Evolutionary conservation across 2,113 vertebrate genomes (phyloP), one percentile per base, ranked within the genome.

Genomic region (Larimichthys crocea): DNA sequence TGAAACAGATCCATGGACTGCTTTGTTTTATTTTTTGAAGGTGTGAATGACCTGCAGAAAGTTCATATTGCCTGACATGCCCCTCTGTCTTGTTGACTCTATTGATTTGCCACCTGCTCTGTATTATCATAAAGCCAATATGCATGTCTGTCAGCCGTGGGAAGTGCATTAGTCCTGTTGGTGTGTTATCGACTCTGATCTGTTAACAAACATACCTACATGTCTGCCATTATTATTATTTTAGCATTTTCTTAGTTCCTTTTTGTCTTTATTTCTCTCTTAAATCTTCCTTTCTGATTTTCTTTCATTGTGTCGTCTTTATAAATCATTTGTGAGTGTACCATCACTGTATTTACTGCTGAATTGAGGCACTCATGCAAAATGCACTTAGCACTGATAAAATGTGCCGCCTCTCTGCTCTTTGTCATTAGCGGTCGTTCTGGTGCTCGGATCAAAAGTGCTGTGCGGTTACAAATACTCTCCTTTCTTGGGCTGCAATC

Each of bases 101-200:
- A 84, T 91, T 55, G 86, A 90, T 91, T 84, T 73, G 68, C 74
- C 24, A 24, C 57, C 80, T 8, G 78, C 74, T 55, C 78, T 88
- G 64, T 76, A 84, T 89, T 87, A 89, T 76, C 89, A 83, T 90
- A 70, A 86, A 87, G 77, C 80, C 89, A 76, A 80, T 85, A 73
- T 87, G 66, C 81, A 75, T 65, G 87, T 80, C 81, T 79, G 52
- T 70, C 46, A 61, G 60, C 66, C 5, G 22, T 35, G n/a, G 50
- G 59, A 48, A 82, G 64, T 83, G 78, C 73, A 89, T 90, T 73
- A 90, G 60, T 20, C 52, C 31, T 66, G 84, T 74, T 68, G 49
- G 53, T 75, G 63, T 86, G 68, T 78, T 72, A 63, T 85, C 79
- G 44, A 17, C 60, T 10, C 68, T 62, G 67, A 88, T 85, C 83